phyloP scores from a whole-genome alignment of 1,140 invertebrate genomes.

The Pomacea maculata region DNA sequence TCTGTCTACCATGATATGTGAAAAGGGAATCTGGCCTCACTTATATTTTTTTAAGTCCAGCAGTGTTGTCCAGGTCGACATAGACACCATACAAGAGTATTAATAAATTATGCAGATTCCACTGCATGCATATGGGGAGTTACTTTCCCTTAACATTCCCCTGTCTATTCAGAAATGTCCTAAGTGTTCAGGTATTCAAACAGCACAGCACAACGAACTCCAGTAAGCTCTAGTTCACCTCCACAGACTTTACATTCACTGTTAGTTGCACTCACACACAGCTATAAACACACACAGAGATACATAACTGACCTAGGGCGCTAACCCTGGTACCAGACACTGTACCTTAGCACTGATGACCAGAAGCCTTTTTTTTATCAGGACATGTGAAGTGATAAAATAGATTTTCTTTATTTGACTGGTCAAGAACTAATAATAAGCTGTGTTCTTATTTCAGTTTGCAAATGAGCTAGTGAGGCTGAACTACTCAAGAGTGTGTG shows the following conservation, averaged over 20 bases:
- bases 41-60: too few relatives aligned
- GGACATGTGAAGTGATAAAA: neutral
- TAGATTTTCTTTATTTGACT: constrained; percentile 1
- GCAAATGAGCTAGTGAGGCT: constrained; percentile 67
- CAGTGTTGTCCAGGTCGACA: too few relatives aligned
- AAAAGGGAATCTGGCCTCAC: too few relatives aligned
- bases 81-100: neutral
- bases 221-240: too few relatives aligned
- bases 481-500: constrained; percentile 67
- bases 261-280: neutral
- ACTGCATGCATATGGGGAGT: too few relatives aligned
- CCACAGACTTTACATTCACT: neutral
- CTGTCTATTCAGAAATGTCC: too few relatives aligned
- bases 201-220: too few relatives aligned
- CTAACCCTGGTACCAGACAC: neutral
- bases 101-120: neutral
- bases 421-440: constrained; percentile 28
- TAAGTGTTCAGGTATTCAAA: too few relatives aligned
- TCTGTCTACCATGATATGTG: too few relatives aligned
- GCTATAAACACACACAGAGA: neutral
- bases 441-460: constrained; percentile 68
- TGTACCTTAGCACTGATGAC: neutral
- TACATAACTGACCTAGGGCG: neutral
- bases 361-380: neutral
- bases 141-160: too few relatives aligned